Base-by-base conservation (phyloP, 2,113 vertebrate species). In the Atherinomorus stipes region DNA sequence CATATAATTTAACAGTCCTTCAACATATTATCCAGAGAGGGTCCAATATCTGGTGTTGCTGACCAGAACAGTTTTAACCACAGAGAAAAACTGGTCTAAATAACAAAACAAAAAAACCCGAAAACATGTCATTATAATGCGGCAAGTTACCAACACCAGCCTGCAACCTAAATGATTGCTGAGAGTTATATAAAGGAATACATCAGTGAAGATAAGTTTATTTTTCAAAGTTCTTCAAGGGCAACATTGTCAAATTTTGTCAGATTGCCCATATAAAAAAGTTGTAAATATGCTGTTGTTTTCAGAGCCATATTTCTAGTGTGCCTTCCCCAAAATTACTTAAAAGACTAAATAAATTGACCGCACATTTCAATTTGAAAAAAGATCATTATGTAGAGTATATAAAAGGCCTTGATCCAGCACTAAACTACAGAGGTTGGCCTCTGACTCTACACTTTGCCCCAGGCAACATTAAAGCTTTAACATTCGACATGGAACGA, bases 401-500 rank as follows among this genome's bases (percentile, higher is more conserved):
- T 44, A 54, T 58, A 69, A 81, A 65, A 76, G 70, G 34, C 63
- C 62, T 76, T n/a, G 7, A 79, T 64, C 37, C 28, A 62, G 31
- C 31, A 34, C 34, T 2, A 6, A 72, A 60, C 9, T 54, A 38
- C 22, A 42, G 74, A 49, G 22, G 21, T 31, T 12, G 21, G 26
- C 54, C 47, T 72, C 34, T 7, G 38, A 53, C 1, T 23, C 15
- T 1, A 7, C 31, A 71, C 38, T n/a, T 61, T 63, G 19, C n/a
- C 34, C 38, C 13, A 40, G 38, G 60, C 66, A 60, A 82, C 22
- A 3, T 37, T 64, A 37, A 34, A 28, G 37, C 61, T 52, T 59
- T 11, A 45, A 71, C 54, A 69, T 52, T 70, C 42, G 64, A 75
- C 38, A 42, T 66, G 23, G 44, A 85, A 56, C 34, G 64, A 79